Evolutionary conservation across 2,797 vertebrate species (phyloP), one percentile per base, ranked within the genome.

Genomic region (Tarsius wallacei): DNA sequence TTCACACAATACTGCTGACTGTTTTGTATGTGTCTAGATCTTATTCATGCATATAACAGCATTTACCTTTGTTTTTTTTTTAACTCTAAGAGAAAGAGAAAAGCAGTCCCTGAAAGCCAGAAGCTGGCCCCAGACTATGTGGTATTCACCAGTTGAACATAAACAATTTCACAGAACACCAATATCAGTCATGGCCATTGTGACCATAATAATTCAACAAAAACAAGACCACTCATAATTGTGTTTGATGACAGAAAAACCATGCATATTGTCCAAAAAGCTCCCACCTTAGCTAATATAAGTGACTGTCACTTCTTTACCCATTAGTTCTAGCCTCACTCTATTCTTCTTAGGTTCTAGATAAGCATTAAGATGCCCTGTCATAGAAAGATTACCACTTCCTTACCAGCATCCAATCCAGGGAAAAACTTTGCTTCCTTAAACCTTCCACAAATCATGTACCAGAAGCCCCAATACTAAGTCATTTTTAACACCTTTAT

Each of bases 21-120:
- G 74, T 33, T 94, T 76, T 76, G 21, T 24, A 73, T 80, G 22
- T 88, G 57, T 77, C 33, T 51, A 59, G 7, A 63, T 70, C 36
- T 66, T 31, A 81, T 47, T 70, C 53, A 84, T 36, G n/a, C 3
- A 12, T 51, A 7, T 53, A 71, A 82, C 1, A 77, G 57, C 22
- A 49, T 90, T 82, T 92, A 24, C n/a, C 73, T 84, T 78, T 68
- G 47, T 84, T 80, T 42, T 42, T 42, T 5, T 42, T 42, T 61
- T 87, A 83, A 80, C 22, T 78, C 33, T 26, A 42, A 42, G 36
- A 91, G 51, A 73, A 80, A 91, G 11, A 55, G 31, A 85, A 96
- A 63, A 55, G 7, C 66, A 86, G 53, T 5, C 33, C 28, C 28
- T 86, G 49, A 64, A n/a, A 93, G 21, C 55, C 80, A 3, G 0